Evolutionary conservation across 2,113 vertebrate genomes (phyloP), one percentile per base, ranked within the genome.

Genomic region (Macrotis lagotis): DNA sequence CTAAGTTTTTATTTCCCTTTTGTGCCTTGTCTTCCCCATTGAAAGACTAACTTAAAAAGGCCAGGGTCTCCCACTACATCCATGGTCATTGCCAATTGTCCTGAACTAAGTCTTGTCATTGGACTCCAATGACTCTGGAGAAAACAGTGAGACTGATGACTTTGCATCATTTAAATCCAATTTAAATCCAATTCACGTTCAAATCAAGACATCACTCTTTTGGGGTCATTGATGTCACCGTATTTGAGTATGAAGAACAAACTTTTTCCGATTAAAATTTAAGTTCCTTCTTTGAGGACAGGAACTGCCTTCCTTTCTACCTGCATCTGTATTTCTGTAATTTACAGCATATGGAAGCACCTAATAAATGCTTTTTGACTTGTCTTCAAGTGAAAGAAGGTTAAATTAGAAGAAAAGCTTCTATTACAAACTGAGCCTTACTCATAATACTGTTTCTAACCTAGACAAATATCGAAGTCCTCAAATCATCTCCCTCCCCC

Each of bases 341-440:
- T 19, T 83, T 83, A 44, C 44, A 9, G n/a, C 19, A 44, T 44
- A 83, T 44, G 44, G 11, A 83, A 83, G 16, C 6, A 22, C 37
- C 44, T 83, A 83, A n/a, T 83, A 83, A 74, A 44, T 44, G 37
- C 19, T 83, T 37, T 2, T 44, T 83, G 37, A 74, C 37, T 37
- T 66, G 59, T 19, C 37, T 83, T 44, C 3, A 83, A 95, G 51
- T 12, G 19, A 53, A 50, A 50, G 89, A 53, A 97, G 55, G 51
- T 49, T 90, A 96, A 91, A 48, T 93, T 95, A 52, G 16, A 91
- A 52, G 55, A 31, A 50, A 97, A 96, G n/a, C 0, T 48, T 49
- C n/a, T 55, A 47, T 47, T 51, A 88, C 26, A 83, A 31, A 90
- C 8, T 51, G 37, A 91, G 51, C 24, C 44, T 66, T 47, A 49